Conservation (phyloP, 92 coral and sea anemone genomes). For the Palythoa heliodiscus region DNA sequence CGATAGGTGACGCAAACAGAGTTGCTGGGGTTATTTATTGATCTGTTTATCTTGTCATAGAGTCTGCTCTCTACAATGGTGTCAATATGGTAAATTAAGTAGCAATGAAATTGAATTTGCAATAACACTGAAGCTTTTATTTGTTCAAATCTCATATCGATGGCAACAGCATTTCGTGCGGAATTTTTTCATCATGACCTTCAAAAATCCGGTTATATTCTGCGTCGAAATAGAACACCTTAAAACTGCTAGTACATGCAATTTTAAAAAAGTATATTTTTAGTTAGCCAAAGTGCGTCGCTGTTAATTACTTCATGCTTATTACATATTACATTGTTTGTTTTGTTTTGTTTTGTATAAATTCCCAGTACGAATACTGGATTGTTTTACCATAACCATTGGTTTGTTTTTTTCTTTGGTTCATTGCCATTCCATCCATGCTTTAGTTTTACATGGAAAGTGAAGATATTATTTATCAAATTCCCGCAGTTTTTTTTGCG, state of each 20-base stretch:
- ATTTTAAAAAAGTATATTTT: not conserved
- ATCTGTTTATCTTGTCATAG: constrained; percentile 20
- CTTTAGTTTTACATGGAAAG: constrained; percentile 6
- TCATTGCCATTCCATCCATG: not conserved
- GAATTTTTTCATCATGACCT: not conserved
- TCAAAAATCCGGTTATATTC: not conserved
- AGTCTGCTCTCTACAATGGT: not conserved
- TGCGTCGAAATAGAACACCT: not conserved
- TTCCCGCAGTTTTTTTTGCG: constrained; percentile 29
- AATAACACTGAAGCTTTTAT: not conserved
- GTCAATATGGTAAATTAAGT: not conserved
- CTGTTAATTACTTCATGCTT: not conserved
- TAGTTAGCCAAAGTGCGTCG: not conserved
- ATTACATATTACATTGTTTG: not conserved
- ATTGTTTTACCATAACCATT: not conserved
- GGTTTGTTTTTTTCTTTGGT: not conserved
- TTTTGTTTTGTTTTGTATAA: not conserved
- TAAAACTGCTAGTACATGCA: not conserved
- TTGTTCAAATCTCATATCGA: not conserved
- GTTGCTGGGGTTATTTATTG: not conserved
- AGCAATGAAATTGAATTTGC: not conserved
- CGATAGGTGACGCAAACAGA: not conserved
- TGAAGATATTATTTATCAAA: not conserved
- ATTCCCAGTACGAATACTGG: not conserved
- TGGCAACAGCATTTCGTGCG: not conserved